Conservation (phyloP, 2,113 vertebrate species). For the Nycticorax nycticorax region DNA sequence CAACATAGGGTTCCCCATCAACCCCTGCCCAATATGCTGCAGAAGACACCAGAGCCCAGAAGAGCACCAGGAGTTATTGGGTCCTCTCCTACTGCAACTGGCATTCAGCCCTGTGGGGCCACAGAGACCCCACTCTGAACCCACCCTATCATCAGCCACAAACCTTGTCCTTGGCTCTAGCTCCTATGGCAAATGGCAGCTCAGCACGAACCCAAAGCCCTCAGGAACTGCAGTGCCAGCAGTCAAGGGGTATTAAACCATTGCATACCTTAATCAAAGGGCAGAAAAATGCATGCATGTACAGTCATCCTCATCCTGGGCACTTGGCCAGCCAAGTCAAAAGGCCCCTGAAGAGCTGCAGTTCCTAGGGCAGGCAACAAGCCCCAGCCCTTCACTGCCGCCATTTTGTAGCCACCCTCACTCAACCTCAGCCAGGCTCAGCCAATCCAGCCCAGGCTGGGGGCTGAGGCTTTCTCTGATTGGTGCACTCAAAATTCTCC, state of each 20-base stretch:
- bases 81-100: background rate
- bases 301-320: background rate
- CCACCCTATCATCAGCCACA: background rate
- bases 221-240: rapidly evolving
- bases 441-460: background rate
- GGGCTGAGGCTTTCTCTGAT: background rate
- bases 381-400: rapidly evolving
- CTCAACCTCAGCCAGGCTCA: background rate
- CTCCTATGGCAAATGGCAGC: rapidly evolving
- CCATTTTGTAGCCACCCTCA: background rate
- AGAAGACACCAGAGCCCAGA: background rate
- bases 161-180: background rate
- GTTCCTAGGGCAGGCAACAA: rapidly evolving
- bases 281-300: rapidly evolving
- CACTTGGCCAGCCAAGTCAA: rapidly evolving
- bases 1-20: rapidly evolving
- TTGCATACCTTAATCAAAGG: rapidly evolving
- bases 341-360: rapidly evolving
- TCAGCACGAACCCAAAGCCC: rapidly evolving
- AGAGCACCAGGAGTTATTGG: rapidly evolving
- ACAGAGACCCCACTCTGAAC: background rate
- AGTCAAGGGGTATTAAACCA: background rate
- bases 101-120: background rate
- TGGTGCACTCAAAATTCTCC: background rate
- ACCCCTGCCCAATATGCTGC: rapidly evolving